Percentiles rank a stretch among this genome's conserved stretches.
Conservation (phyloP, 2,797 vertebrate genomes). For the Mustela erminea region DNA sequence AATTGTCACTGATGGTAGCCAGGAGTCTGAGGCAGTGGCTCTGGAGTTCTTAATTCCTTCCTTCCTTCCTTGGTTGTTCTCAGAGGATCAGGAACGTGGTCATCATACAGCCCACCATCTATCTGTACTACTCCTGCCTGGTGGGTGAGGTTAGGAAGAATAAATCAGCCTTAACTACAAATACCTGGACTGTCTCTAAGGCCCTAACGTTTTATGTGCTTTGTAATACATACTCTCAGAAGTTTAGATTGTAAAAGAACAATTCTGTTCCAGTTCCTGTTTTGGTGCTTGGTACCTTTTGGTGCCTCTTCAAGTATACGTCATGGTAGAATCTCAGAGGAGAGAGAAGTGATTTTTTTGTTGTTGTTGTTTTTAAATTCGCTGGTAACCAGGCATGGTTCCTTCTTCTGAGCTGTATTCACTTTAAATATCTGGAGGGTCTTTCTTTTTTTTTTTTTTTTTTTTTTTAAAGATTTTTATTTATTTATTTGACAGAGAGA, state of each 20-base stretch:
- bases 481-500: no score
- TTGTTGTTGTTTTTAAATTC: background rate
- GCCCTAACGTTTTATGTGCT: conserved; percentile 49
- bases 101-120: background rate
- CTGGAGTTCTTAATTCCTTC: conserved; percentile 63
- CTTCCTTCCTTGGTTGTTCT: background rate
- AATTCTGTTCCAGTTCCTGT: conserved; percentile 55
- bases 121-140: background rate
- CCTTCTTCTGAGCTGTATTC: conserved; percentile 42
- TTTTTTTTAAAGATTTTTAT: no score
- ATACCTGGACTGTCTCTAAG: conserved; percentile 51
- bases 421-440: background rate
- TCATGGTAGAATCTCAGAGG: background rate
- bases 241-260: background rate
- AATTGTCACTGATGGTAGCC: background rate
- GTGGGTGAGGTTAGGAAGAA: conserved; percentile 5
- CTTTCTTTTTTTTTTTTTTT: no score
- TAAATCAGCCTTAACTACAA: conserved; percentile 60
- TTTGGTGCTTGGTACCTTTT: conserved; percentile 63
- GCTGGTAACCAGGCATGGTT: conserved; percentile 64
- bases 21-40: conserved; percentile 56
- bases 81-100: background rate
- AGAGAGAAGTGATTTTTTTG: background rate
- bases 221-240: conserved; percentile 21
- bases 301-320: background rate